A percentile compares a stretch with the other conserved stretches of the same genome.
Conservation (phyloP, 2,888 invertebrate genomes). For the Eristalinus aeneus region DNA sequence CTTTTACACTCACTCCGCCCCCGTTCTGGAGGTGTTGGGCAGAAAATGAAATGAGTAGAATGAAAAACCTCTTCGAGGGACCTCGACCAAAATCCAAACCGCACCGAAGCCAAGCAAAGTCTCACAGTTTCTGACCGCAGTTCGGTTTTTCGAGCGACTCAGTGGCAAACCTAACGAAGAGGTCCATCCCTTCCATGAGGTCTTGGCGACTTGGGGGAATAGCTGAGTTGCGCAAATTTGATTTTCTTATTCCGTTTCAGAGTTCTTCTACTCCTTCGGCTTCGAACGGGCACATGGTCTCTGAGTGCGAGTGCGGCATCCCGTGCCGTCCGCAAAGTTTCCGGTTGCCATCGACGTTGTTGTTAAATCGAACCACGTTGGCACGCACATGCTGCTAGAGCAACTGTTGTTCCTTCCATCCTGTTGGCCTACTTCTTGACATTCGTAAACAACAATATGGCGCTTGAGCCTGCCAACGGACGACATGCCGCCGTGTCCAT, state of each 20-base stretch:
- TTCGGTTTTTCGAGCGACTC: conserved; percentile 36
- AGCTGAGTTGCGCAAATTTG: conserved; percentile 66
- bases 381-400: conserved; percentile 64
- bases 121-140: conserved; percentile 78
- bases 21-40: neutral
- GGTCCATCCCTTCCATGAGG: conserved; percentile 33
- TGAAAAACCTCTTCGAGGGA: conserved; percentile 3
- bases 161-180: conserved; percentile 58
- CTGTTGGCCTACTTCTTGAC: conserved; percentile 65
- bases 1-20: conserved; percentile 38
- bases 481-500: conserved; percentile 62
- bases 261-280: conserved; percentile 28
- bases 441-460: conserved; percentile 69
- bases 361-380: conserved; percentile 70
- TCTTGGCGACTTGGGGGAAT: conserved; percentile 39
- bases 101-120: conserved; percentile 79
- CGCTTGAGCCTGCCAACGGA: conserved; percentile 58
- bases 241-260: conserved; percentile 40
- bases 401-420: conserved; percentile 61
- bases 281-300: conserved; percentile 49
- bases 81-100: conserved; percentile 65
- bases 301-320: conserved; percentile 45
- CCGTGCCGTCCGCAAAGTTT: conserved; percentile 65
- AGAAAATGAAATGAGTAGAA: neutral
- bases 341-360: conserved; percentile 68